phyloP scores from a whole-genome alignment of 2,113 vertebrate species.

The Hippocampus mohnikei region DNA sequence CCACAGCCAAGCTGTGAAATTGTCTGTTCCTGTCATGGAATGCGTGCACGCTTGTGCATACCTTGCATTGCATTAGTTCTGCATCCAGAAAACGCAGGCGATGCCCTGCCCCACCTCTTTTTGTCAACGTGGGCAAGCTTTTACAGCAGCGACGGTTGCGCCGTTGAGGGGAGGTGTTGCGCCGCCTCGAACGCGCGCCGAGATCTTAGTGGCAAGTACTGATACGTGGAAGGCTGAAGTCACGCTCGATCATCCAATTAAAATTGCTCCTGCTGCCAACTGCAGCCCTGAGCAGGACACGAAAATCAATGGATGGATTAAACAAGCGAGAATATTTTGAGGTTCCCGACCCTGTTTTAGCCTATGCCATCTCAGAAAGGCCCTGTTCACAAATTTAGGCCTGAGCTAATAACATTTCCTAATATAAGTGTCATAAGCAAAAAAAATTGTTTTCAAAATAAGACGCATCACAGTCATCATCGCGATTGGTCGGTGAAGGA shows the following conservation, averaged over 20 bases:
- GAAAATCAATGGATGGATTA: too few species aligned
- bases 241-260: background rate
- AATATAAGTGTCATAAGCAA: too few species aligned
- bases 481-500: constrained; percentile 3
- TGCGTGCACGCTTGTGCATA: background rate
- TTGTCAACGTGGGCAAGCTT: background rate
- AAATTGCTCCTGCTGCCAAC: too few species aligned
- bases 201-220: background rate
- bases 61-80: background rate
- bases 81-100: background rate
- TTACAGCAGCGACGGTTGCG: background rate
- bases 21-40: background rate
- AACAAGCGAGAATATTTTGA: too few species aligned
- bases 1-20: constrained; percentile 1
- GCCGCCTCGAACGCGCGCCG: background rate
- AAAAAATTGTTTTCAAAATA: background rate
- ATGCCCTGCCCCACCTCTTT: background rate
- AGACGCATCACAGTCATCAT: background rate
- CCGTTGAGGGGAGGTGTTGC: background rate
- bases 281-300: too few species aligned
- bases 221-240: constrained; percentile 9
- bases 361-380: too few species aligned
- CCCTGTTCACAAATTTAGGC: too few species aligned
- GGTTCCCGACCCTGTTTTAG: too few species aligned
- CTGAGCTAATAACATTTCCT: too few species aligned